Conservation (phyloP, 2,888 invertebrate species). For the Orthosia cruda region DNA sequence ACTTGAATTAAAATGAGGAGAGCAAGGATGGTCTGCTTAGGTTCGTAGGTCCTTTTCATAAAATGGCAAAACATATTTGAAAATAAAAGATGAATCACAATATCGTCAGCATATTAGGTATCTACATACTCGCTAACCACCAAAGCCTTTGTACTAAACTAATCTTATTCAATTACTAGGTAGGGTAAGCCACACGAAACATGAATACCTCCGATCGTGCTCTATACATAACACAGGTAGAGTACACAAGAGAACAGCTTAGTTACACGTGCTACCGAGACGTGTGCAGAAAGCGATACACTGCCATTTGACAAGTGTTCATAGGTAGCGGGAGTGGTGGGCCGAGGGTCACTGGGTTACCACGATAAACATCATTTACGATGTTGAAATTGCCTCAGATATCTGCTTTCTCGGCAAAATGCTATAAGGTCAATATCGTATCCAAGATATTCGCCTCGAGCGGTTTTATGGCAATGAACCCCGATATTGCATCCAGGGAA, state of each 20-base stretch:
- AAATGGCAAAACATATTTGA: not conserved
- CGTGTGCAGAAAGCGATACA: constrained; percentile 66
- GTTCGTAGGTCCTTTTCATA: not conserved
- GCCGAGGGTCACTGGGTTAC: constrained; percentile 77
- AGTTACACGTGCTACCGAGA: constrained; percentile 61
- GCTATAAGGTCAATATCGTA: constrained; percentile 84
- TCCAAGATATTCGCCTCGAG: constrained; percentile 83
- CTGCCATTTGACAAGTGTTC: constrained; percentile 71
- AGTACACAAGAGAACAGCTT: constrained; percentile 54
- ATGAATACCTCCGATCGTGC: constrained; percentile 1
- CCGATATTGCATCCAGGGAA: constrained; percentile 85
- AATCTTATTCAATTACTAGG: constrained; percentile 8
- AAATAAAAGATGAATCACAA: not conserved
- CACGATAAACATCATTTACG: constrained; percentile 85
- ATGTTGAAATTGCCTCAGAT: constrained; percentile 83
- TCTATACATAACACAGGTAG: constrained; percentile 36
- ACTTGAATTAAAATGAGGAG: not conserved
- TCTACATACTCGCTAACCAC: not conserved
- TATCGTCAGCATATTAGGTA: not conserved
- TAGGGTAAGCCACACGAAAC: constrained; percentile 5
- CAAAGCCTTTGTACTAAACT: not conserved
- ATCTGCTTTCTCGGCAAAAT: constrained; percentile 82
- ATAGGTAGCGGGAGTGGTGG: constrained; percentile 58
- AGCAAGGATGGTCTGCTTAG: not conserved
- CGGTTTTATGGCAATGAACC: constrained; percentile 87